Conservation (phyloP, 2,113 vertebrate genomes). For the Delphinus delphis region DNA sequence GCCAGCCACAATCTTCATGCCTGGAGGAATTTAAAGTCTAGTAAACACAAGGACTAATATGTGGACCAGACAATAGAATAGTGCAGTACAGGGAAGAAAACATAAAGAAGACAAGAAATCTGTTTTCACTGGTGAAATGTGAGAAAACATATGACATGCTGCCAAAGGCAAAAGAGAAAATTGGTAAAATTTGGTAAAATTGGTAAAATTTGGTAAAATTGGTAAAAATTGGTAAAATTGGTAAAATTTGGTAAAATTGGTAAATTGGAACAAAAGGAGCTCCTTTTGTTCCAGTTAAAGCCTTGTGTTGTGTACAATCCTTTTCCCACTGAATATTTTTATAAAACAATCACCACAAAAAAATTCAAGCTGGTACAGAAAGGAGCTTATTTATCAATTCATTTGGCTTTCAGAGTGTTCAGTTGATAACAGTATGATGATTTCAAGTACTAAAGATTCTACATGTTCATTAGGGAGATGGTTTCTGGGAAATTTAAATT, state of each 20-base stretch:
- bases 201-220: background rate
- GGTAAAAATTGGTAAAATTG: background rate
- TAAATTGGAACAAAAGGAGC: background rate
- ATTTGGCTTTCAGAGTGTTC: slow-evolving; percentile 10
- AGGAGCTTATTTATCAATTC: background rate
- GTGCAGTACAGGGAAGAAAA: background rate
- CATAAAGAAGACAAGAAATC: background rate
- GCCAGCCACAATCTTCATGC: background rate
- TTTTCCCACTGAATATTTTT: background rate
- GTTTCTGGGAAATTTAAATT: slow-evolving; percentile 14
- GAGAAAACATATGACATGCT: background rate
- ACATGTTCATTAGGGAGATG: background rate
- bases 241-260: background rate
- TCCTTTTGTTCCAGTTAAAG: background rate
- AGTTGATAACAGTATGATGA: background rate
- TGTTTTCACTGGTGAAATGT: background rate
- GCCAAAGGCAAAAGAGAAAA: background rate
- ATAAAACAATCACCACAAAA: background rate
- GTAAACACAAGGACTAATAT: background rate
- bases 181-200: background rate
- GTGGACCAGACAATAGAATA: background rate
- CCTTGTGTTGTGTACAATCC: background rate
- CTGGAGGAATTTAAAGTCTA: background rate
- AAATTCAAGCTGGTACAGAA: background rate
- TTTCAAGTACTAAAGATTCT: background rate